These are phyloP conservation scores for Endomychus coccineus DNA, from an alignment of 2,888 invertebrate genomes.

Conservation along the genomic window DNA sequence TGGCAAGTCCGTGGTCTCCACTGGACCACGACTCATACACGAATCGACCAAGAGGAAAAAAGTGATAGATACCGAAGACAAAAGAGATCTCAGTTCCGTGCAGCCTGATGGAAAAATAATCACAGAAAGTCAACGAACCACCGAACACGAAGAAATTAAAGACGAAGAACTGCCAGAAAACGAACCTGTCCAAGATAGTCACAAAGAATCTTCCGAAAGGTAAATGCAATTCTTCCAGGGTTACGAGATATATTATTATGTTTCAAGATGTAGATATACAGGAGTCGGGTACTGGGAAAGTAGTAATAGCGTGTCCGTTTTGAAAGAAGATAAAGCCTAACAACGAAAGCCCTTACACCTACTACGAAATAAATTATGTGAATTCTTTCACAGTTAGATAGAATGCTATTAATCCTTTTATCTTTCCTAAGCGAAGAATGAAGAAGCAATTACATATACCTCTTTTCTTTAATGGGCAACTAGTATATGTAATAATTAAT, in stretches of 20 bases:
- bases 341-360: too few species aligned
- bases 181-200: constrained; percentile 44
- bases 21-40: constrained; percentile 65
- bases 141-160: constrained; percentile 76
- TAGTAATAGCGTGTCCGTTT: too few species aligned
- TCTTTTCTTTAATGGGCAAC: too few species aligned
- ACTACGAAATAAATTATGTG: too few species aligned
- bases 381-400: too few species aligned
- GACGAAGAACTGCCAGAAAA: constrained; percentile 71
- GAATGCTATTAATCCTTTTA: too few species aligned
- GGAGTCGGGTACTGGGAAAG: too few species aligned
- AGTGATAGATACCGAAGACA: constrained; percentile 81
- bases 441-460: too few species aligned
- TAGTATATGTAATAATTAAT: too few species aligned
- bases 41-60: constrained; percentile 71
- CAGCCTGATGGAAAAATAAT: constrained; percentile 77
- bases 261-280: too few species aligned
- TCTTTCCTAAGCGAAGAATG: too few species aligned
- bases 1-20: constrained; percentile 56
- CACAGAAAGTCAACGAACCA: constrained; percentile 75
- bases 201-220: constrained; percentile 45
- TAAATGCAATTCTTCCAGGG: constrained; percentile 23
- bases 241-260: not conserved
- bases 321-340: too few species aligned
- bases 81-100: constrained; percentile 66